Evolutionary conservation across 2,797 vertebrate genomes (phyloP).

Genomic region (Bradypodion ventrale): DNA sequence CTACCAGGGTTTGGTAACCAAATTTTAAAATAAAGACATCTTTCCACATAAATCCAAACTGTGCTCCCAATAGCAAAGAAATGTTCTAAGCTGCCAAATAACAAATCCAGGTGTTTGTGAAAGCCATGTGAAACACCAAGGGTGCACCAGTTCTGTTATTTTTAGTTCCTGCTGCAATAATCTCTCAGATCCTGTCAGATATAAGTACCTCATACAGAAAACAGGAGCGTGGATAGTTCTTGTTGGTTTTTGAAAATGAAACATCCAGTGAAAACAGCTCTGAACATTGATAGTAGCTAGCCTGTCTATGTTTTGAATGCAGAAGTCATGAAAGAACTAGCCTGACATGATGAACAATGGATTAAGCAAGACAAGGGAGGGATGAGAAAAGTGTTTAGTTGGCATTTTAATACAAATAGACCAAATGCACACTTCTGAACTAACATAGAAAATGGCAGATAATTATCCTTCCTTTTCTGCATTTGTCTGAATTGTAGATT

Average conservation of each 20-base stretch:
- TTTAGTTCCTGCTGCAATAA: neutral
- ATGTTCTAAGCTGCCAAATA: neutral
- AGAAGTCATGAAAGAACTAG: neutral
- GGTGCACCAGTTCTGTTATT: neutral
- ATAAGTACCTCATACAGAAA: neutral
- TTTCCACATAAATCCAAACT: neutral
- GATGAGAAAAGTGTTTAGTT: neutral
- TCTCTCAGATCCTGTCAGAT: neutral
- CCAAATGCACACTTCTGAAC: neutral
- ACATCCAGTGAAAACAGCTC: neutral
- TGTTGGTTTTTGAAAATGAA: neutral
- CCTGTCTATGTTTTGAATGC: neutral
- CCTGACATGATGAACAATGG: neutral
- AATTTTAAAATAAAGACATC: neutral
- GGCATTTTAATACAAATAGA: neutral
- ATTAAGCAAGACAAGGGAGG: neutral
- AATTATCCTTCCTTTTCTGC: too few species aligned
- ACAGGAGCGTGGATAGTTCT: neutral
- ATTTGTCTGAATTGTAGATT: too few species aligned
- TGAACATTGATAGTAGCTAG: neutral
- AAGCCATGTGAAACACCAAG: neutral
- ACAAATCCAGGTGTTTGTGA: neutral
- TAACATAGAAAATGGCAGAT: too few species aligned
- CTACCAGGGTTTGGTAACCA: too few species aligned
- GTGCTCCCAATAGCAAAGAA: neutral